Evolutionary conservation across 2,113 vertebrate species (phyloP).

Genomic region (Tauraco erythrolophus): DNA sequence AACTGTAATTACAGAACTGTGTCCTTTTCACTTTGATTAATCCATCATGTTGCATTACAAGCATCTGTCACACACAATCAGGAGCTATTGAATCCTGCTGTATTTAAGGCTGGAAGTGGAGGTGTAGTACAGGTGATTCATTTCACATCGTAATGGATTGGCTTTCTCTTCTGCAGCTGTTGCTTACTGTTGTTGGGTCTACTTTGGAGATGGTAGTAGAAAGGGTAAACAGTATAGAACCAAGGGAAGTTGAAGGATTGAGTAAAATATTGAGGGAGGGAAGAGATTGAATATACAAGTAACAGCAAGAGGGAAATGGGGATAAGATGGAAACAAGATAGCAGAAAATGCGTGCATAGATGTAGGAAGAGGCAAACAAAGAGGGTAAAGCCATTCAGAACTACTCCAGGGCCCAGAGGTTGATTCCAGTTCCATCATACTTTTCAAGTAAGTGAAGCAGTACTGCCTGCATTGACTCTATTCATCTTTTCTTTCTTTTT

Average conservation of each 20-base stretch:
- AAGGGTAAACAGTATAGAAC: neutral
- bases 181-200: neutral
- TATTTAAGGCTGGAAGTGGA: neutral
- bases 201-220: neutral
- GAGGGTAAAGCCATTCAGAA: neutral
- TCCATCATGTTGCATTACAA: neutral
- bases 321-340: neutral
- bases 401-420: neutral
- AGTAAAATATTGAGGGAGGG: neutral
- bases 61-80: neutral
- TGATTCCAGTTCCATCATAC: neutral
- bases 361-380: neutral
- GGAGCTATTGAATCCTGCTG: neutral
- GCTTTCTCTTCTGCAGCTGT: neutral
- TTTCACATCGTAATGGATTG: neutral
- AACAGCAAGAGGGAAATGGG: neutral
- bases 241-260: neutral
- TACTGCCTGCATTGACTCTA: neutral
- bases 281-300: neutral
- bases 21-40: neutral
- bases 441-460: neutral
- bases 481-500: too few relatives aligned
- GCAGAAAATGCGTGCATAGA: neutral
- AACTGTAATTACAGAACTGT: neutral
- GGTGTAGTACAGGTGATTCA: neutral